Base-by-base conservation (phyloP, 1,140 invertebrate genomes). In the Bombus soroeensis region DNA sequence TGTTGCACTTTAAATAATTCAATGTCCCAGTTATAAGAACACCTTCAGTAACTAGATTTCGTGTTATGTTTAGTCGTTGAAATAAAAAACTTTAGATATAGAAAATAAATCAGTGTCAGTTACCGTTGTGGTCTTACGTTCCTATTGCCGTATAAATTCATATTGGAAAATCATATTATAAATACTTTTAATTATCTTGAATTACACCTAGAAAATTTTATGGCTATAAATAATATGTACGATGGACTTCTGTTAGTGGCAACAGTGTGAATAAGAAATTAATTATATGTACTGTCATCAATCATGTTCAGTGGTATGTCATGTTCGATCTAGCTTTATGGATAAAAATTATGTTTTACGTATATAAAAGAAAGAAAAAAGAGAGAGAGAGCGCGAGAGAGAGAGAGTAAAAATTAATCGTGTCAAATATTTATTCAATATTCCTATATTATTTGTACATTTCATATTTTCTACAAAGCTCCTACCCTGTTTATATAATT, bases 361-460 rank as follows among this genome's bases (percentile, higher is more conserved):
- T 70, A 73, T n/a, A 79, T 70, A 32, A 79, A 85, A 77, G 74
- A 83, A 68, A 32, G 62, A 66, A 32, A 82, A 77, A 59, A 72
- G 47, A 80, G 64, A 34, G 59, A 71, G 39, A 72, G 18, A 5
- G 66, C 34, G 34, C 0, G 66, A 1, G 34, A 68, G 25, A 71
- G 39, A 85, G 76, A 74, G 34, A 81, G 76, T 53, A 39, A 86
- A 90, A 88, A 59, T 76, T 43, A 87, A 85, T 90, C 83, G 66
- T 86, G 70, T 66, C 82, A 81, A 79, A 83, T 82, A 76, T 90
- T 90, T 90, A 90, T 90, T 90, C 34, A 86, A 64, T 86, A 80
- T 68, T 90, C 81, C 75, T 70, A 59, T 75, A 79, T 86, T 79
- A 79, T 86, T 86, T 88, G 71, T 90, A 88, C 85, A 90, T 87